phyloP scores from a whole-genome alignment of 2,113 vertebrate species.

The Romanogobio albipinnatus region DNA sequence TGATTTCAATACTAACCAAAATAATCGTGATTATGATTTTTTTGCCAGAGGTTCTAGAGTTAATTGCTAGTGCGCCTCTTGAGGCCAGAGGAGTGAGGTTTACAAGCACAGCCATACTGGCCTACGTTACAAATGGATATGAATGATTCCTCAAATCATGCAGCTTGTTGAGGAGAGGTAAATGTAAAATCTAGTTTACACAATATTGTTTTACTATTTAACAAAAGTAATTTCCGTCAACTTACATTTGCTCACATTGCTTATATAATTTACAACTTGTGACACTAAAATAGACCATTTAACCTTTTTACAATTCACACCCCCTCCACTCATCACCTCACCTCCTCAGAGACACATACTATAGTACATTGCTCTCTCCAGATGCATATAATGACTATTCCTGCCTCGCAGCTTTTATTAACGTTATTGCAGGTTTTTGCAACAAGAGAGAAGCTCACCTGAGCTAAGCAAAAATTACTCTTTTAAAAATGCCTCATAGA shows the following conservation, averaged over 20 bases:
- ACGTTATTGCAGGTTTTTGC: not conserved
- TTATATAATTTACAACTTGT: not conserved
- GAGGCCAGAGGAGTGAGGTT: too few relatives aligned
- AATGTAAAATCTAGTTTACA: not conserved
- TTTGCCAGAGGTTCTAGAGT: too few relatives aligned
- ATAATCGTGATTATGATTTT: too few relatives aligned
- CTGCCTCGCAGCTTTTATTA: not conserved
- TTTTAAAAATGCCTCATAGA: constrained; percentile 4
- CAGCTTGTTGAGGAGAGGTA: too few relatives aligned
- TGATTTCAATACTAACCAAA: too few relatives aligned
- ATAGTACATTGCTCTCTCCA: not conserved
- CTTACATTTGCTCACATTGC: not conserved
- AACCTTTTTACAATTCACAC: not conserved
- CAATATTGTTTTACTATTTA: not conserved
- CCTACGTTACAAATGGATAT: too few relatives aligned
- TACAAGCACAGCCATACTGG: too few relatives aligned
- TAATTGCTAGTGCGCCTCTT: too few relatives aligned
- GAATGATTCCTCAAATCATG: too few relatives aligned
- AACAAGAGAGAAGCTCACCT: not conserved
- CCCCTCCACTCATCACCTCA: not conserved
- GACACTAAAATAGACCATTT: not conserved
- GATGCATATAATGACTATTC: not conserved
- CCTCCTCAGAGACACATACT: not conserved
- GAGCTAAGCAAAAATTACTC: not conserved
- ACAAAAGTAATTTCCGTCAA: not conserved